Conservation (phyloP, 2,797 vertebrate species). For the Neostethus bicornis region DNA sequence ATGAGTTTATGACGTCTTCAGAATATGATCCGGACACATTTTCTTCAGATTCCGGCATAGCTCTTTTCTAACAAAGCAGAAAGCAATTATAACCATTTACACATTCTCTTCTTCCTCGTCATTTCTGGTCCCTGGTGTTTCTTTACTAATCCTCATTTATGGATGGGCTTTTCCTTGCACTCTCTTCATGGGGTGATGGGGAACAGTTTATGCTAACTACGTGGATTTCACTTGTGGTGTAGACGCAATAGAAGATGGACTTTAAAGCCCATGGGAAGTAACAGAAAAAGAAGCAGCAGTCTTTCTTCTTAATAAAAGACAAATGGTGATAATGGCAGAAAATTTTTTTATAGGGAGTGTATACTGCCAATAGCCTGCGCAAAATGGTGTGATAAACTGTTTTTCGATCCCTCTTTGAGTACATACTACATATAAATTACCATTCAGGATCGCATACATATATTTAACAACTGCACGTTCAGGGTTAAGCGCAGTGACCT, state of each 20-base stretch:
- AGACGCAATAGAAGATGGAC: slow-evolving; percentile 17
- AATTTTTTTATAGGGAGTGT: no score
- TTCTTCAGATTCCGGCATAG: background rate
- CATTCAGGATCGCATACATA: no score
- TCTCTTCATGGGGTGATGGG: slow-evolving; percentile 36
- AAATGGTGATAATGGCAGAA: background rate
- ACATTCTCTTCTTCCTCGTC: slow-evolving; percentile 10
- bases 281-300: slow-evolving; percentile 16
- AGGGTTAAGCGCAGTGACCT: no score
- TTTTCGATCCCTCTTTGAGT: no score
- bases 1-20: background rate
- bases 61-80: background rate
- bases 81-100: background rate
- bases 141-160: slow-evolving; percentile 75
- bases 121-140: slow-evolving; percentile 37
- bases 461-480: no score
- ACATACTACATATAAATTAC: no score
- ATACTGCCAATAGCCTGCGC: no score
- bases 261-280: slow-evolving; percentile 44
- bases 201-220: slow-evolving; percentile 29
- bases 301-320: background rate
- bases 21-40: background rate
- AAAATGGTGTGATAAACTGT: no score
- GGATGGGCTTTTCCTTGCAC: slow-evolving; percentile 63
- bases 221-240: slow-evolving; percentile 50